Evolutionary conservation across 1,140 invertebrate genomes (phyloP).

Genomic region (Zaprionus vittiger): DNA sequence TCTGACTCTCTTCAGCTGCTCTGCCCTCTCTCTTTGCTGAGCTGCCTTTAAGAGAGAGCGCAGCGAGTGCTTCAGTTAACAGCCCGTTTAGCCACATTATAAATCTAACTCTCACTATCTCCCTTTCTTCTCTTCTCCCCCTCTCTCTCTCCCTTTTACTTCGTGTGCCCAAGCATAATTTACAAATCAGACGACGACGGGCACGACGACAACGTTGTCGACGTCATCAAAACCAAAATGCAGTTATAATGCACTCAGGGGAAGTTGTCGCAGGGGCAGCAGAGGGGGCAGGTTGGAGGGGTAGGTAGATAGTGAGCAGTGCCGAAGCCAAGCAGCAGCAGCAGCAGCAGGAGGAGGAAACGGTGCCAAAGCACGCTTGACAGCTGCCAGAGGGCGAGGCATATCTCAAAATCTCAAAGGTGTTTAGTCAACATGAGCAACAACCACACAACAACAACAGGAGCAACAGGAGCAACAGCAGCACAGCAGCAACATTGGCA

Average conservation of each 20-base stretch:
- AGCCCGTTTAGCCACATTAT: conserved; percentile 52
- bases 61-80: conserved; percentile 39
- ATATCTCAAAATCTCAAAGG: conserved; percentile 71
- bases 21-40: conserved; percentile 9
- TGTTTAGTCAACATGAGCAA: conserved; percentile 81
- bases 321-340: not conserved
- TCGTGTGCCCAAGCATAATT: conserved; percentile 63
- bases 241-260: conserved; percentile 78
- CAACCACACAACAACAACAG: conserved; percentile 43
- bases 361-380: conserved; percentile 63
- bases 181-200: conserved; percentile 63
- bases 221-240: conserved; percentile 82
- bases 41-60: conserved; percentile 36
- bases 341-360: conserved; percentile 10
- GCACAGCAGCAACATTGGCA: conserved; percentile 28
- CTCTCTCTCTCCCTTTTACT: not conserved
- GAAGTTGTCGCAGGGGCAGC: not conserved
- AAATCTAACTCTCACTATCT: conserved; percentile 21
- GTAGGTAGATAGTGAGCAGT: not conserved
- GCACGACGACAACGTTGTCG: conserved; percentile 64
- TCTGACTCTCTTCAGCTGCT: conserved; percentile 1
- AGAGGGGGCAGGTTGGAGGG: not conserved
- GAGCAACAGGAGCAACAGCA: conserved; percentile 35
- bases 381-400: conserved; percentile 72
- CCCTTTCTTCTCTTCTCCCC: not conserved